Percentiles rank a stretch among this genome's conserved stretches.
These are phyloP conservation scores for Notospermus geniculatus DNA, from an alignment of 1,140 invertebrate species.

Conservation along the genomic window DNA sequence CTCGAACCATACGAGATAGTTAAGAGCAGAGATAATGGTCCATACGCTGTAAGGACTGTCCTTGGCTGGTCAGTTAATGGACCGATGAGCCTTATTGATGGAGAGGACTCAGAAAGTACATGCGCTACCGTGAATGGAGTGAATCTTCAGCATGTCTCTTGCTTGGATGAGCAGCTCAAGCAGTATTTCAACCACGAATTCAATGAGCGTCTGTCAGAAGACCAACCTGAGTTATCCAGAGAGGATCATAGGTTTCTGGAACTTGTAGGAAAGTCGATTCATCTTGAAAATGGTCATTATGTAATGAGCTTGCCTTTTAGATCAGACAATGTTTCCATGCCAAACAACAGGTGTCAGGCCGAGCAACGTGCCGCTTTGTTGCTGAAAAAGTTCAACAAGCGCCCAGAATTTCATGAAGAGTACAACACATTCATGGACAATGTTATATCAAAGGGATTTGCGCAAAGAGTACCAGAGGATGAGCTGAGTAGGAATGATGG, in stretches of 20 bases:
- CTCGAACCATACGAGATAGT: background rate
- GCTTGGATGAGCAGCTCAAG: background rate
- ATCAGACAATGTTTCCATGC: background rate
- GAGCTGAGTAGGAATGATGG: background rate
- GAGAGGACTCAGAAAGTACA: background rate
- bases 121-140: background rate
- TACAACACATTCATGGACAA: slow-evolving; percentile 1
- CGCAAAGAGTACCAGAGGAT: background rate
- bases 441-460: background rate
- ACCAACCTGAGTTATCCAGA: background rate
- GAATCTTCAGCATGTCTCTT: background rate
- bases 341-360: background rate
- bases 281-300: background rate
- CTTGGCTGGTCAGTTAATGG: background rate
- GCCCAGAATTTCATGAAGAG: background rate
- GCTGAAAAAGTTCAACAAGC: background rate
- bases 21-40: background rate
- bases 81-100: too few relatives aligned
- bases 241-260: background rate
- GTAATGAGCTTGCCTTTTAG: background rate
- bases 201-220: background rate
- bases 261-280: background rate
- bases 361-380: background rate
- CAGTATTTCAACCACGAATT: background rate
- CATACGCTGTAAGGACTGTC: background rate